Evolutionary conservation across 2,888 invertebrate genomes (phyloP).

Genomic region (Netelia inedita): DNA sequence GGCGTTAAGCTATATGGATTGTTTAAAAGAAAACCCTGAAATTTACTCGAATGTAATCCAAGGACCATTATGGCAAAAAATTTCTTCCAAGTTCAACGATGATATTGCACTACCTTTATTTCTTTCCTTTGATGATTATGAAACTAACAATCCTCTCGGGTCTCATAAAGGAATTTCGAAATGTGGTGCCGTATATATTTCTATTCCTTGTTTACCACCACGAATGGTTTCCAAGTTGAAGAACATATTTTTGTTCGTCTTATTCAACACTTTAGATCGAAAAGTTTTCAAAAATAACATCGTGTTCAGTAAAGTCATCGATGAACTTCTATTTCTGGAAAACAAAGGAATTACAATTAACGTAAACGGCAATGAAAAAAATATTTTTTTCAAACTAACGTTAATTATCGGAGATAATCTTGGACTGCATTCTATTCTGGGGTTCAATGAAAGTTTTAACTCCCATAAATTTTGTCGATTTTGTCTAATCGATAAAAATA

Average conservation of each 20-base stretch:
- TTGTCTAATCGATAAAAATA: constrained; percentile 60
- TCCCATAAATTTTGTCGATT: constrained; percentile 65
- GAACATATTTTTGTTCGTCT: constrained; percentile 55
- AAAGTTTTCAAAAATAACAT: constrained; percentile 41
- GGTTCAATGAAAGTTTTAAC: constrained; percentile 70
- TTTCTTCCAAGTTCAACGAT: constrained; percentile 61
- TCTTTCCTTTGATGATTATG: constrained; percentile 71
- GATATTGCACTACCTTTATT: constrained; percentile 69
- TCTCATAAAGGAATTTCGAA: constrained; percentile 71
- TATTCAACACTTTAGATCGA: constrained; percentile 29
- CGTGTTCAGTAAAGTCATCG: constrained; percentile 39
- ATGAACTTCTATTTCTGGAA: constrained; percentile 50
- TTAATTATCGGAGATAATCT: constrained; percentile 54
- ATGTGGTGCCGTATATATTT: constrained; percentile 69
- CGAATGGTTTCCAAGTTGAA: constrained; percentile 61
- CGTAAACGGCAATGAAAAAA: not conserved
- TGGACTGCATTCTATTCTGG: constrained; percentile 48
- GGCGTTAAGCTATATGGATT: constrained; percentile 62
- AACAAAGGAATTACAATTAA: constrained; percentile 39
- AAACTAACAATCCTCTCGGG: constrained; percentile 71
- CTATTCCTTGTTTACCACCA: constrained; percentile 67
- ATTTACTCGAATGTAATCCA: constrained; percentile 67
- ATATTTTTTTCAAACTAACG: constrained; percentile 40
- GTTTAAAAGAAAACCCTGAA: constrained; percentile 37
- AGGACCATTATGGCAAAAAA: constrained; percentile 30